Conservation (phyloP, 1,140 invertebrate genomes). For the Drosophila chauvacae region DNA sequence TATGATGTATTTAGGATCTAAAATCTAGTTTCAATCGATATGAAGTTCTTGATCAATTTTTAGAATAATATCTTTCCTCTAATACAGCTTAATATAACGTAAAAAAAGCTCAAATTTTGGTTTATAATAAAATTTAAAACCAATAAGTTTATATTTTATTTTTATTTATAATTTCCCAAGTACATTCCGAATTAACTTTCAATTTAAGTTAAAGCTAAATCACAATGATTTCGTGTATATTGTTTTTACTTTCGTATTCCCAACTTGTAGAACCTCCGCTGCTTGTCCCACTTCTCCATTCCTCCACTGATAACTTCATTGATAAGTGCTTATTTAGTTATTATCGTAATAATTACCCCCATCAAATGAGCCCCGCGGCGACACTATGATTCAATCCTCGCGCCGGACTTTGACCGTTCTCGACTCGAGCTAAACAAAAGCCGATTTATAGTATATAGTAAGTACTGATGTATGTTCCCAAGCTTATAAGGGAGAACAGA, state of each 20-base stretch:
- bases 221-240: background rate
- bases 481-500: conserved; percentile 41
- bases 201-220: background rate
- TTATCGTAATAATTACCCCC: conserved; percentile 63
- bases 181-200: background rate
- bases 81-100: background rate
- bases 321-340: conserved; percentile 56
- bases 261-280: background rate
- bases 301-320: conserved; percentile 13
- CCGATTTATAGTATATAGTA: conserved; percentile 44
- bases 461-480: conserved; percentile 10
- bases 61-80: background rate
- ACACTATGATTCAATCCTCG: conserved; percentile 49
- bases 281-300: conserved; percentile 5
- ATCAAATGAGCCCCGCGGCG: conserved; percentile 28
- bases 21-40: background rate
- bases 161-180: background rate
- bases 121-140: background rate
- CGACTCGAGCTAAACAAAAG: conserved; percentile 51
- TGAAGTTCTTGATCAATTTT: background rate
- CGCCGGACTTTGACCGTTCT: conserved; percentile 57
- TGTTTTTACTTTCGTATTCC: background rate
- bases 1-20: background rate
- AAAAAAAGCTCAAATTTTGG: background rate
- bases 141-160: no score